phyloP scores from a whole-genome alignment of 2,888 invertebrate species.

The Melanargia galathea region DNA sequence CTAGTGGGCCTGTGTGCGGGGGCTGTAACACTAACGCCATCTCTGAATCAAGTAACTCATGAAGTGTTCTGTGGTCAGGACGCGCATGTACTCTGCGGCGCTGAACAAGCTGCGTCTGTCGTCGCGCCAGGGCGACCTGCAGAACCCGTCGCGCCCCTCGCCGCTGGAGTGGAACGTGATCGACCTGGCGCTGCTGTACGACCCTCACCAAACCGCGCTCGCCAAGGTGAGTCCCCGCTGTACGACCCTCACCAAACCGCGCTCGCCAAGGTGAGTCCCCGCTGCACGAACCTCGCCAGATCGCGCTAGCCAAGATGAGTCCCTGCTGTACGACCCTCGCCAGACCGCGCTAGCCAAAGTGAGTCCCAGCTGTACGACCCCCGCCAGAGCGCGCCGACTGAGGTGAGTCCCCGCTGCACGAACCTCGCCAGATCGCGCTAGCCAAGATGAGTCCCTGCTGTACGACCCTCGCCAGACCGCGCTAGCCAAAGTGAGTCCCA shows the following conservation, averaged over 20 bases:
- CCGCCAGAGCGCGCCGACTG: no score
- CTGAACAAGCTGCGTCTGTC: neutral
- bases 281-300: neutral
- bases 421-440: no score
- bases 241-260: neutral
- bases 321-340: neutral
- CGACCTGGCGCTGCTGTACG: constrained; percentile 16
- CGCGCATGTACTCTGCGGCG: neutral
- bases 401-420: no score
- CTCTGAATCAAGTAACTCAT: no score
- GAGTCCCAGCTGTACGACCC: neutral
- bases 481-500: no score
- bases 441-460: no score
- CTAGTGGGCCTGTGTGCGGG: no score
- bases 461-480: no score
- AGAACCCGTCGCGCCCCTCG: neutral
- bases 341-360: neutral
- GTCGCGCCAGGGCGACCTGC: neutral
- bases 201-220: neutral
- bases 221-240: neutral
- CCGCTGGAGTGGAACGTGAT: constrained; percentile 13
- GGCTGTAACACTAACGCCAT: no score
- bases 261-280: neutral
- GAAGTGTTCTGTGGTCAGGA: neutral
- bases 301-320: neutral